These are phyloP conservation scores for Sturnira hondurensis DNA, from an alignment of 2,113 vertebrate genomes.

Conservation along the genomic window DNA sequence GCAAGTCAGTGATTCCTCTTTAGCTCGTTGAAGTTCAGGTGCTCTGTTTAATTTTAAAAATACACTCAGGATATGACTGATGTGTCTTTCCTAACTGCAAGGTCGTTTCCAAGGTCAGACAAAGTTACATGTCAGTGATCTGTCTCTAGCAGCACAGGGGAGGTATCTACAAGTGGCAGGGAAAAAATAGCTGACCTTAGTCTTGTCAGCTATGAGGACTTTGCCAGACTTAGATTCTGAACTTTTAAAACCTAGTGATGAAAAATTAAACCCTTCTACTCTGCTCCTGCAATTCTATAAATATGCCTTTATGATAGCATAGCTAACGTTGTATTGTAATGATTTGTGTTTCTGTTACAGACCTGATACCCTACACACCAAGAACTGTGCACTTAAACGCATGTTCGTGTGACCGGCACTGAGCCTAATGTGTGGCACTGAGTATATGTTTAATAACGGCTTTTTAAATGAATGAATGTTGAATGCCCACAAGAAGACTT, in stretches of 20 bases:
- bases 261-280: not conserved
- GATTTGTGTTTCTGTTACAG: not conserved
- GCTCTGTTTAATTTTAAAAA: not conserved
- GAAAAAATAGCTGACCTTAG: slow-evolving; percentile 68
- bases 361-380: not conserved
- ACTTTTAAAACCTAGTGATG: not conserved
- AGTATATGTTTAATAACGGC: not conserved
- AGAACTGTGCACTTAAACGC: not conserved
- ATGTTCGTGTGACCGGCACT: not conserved
- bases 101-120: slow-evolving; percentile 40
- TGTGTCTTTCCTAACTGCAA: slow-evolving; percentile 34
- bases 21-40: not conserved
- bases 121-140: not conserved
- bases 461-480: not conserved
- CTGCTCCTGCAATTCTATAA: not conserved
- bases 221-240: not conserved
- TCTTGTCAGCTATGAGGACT: not conserved
- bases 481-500: not conserved
- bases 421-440: not conserved
- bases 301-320: not conserved
- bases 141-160: slow-evolving; percentile 36
- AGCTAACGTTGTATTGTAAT: not conserved
- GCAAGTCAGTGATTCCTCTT: not conserved
- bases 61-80: not conserved
- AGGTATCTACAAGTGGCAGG: slow-evolving; percentile 60